Percentiles rank a stretch among this genome's conserved stretches.
These are phyloP conservation scores for Mactromeris polynyma DNA, from an alignment of 2,888 invertebrate genomes.

Conservation along the genomic window DNA sequence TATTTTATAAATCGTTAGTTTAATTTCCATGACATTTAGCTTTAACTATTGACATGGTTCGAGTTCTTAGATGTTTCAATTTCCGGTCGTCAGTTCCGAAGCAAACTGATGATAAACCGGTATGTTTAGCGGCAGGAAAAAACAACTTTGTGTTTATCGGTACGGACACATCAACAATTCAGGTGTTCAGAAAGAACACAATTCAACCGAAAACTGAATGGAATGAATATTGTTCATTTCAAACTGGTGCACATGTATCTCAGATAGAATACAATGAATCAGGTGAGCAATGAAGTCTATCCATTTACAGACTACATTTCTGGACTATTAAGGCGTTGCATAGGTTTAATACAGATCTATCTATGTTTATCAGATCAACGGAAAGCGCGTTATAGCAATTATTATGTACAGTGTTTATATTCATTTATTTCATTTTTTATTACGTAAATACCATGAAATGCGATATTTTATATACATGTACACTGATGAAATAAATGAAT, in stretches of 20 bases:
- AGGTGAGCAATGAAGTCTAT: constrained; percentile 87
- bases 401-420: too few species aligned
- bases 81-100: constrained; percentile 91
- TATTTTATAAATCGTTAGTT: not conserved
- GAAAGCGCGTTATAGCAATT: too few species aligned
- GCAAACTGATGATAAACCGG: constrained; percentile 90
- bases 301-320: too few species aligned
- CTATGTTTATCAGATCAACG: too few species aligned
- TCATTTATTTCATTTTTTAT: too few species aligned
- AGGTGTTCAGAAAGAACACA: constrained; percentile 88
- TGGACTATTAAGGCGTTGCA: too few species aligned
- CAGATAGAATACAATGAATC: constrained; percentile 91
- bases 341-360: too few species aligned
- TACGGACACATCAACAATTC: constrained; percentile 88
- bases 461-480: too few species aligned
- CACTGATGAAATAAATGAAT: too few species aligned
- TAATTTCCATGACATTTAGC: not conserved
- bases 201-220: constrained; percentile 69
- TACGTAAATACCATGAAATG: too few species aligned
- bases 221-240: constrained; percentile 89
- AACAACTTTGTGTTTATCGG: constrained; percentile 90
- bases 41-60: constrained; percentile 89
- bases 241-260: constrained; percentile 92
- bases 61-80: constrained; percentile 91
- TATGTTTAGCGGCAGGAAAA: constrained; percentile 90